A percentile compares a stretch with the other conserved stretches of the same genome.
These are phyloP conservation scores for Pampusana beccarii DNA, from an alignment of 2,113 vertebrate species.

Conservation along the genomic window DNA sequence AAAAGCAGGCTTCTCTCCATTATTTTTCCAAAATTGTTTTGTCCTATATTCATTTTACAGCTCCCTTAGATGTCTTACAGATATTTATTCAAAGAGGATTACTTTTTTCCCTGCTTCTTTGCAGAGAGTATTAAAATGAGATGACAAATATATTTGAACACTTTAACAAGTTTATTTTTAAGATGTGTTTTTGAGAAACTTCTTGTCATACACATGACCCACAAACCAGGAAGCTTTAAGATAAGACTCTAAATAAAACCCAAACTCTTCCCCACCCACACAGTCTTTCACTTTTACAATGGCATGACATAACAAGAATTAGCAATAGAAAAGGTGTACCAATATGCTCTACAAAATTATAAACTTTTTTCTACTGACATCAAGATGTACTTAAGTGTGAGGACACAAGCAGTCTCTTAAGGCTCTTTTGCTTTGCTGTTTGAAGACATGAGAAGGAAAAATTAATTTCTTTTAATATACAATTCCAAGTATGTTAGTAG, in stretches of 20 bases:
- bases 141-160: background rate
- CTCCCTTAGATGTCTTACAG: background rate
- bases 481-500: background rate
- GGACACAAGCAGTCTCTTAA: background rate
- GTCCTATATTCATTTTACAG: background rate
- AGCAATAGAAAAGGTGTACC: background rate
- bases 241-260: background rate
- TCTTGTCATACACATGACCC: background rate
- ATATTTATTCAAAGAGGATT: background rate
- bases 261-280: background rate
- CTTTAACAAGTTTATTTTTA: background rate
- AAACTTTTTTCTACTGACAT: background rate
- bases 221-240: constrained; percentile 40
- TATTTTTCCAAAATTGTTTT: background rate
- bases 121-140: background rate
- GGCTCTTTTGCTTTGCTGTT: background rate
- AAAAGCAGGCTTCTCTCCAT: background rate
- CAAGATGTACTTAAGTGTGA: background rate
- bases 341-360: background rate
- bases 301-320: background rate
- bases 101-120: background rate
- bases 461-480: background rate
- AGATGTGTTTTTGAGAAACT: background rate
- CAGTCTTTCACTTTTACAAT: constrained; percentile 22
- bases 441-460: background rate